phyloP scores from a whole-genome alignment of 2,797 vertebrate species.

The Schizopygopsis pylzovi region DNA sequence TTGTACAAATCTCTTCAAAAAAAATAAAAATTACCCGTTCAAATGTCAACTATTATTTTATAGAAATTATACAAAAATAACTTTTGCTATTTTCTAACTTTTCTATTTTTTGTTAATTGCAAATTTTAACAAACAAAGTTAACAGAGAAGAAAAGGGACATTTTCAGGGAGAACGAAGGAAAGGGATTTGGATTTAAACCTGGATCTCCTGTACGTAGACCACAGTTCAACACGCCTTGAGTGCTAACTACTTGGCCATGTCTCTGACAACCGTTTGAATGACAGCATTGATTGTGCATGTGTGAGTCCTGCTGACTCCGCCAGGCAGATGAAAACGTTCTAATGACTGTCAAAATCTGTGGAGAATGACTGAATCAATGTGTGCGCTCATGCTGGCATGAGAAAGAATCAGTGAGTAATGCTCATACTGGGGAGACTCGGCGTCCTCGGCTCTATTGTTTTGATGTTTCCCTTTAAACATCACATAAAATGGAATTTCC shows the following conservation, averaged over 20 bases:
- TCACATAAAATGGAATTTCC: neutral
- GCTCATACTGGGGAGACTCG: neutral
- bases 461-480: slow-evolving; percentile 28
- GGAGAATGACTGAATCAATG: neutral
- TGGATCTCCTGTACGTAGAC: neutral
- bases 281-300: neutral
- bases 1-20: neutral
- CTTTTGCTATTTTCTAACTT: too few species aligned
- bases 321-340: slow-evolving; percentile 28
- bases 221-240: neutral
- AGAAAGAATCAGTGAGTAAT: slow-evolving; percentile 34
- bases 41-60: neutral
- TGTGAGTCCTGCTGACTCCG: slow-evolving; percentile 8
- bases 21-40: too few species aligned
- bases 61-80: neutral
- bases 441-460: neutral
- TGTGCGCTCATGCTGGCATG: neutral
- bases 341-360: slow-evolving; percentile 15
- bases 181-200: neutral
- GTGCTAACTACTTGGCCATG: neutral
- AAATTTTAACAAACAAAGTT: neutral
- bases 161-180: neutral
- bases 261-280: neutral
- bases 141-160: neutral
- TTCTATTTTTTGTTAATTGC: neutral